Evolutionary conservation across 1,140 invertebrate genomes (phyloP), one percentile per base, ranked within the genome.

Genomic region (Bombus haemorrhoidalis): DNA sequence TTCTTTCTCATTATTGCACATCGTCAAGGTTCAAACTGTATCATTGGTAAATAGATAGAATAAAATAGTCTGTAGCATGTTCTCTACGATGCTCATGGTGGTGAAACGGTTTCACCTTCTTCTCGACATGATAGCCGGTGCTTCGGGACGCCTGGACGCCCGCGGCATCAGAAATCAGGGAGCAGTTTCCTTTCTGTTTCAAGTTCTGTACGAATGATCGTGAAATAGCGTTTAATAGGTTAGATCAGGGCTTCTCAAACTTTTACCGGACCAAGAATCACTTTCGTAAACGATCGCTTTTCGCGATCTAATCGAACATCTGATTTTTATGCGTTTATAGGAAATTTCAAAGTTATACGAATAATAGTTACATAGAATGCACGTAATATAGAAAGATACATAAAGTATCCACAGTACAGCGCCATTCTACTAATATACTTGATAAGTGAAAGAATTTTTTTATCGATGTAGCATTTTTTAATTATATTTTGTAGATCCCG

Each of bases 91-190:
- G 9, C 4, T n/a, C 34, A 25, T 41, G 25, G 28, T 73, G 53
- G 41, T 32, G 41, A 34, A 13, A 34, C 39, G 13, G 28, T 57
- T 43, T 71, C 57, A 93, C 92, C 89, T 93, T 89, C 72, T 86
- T 59, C 15, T 32, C 69, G 64, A 88, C 83, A 92, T 94, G 83
- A 34, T 92, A 69, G 39, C 92, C 93, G 90, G 89, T 82, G 84
- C 87, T 69, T 68, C 73, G 89, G 89, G 92, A 94, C 93, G 93
- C 93, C 91, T 93, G 91, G 91, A 90, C 93, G 93, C 92, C 91
- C 92, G 91, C 92, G 92, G 92, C 92, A 92, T 89, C 90, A 89
- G 89, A 87, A 90, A 90, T 86, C 77, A 91, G 89, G 85, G 73
- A 83, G 73, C 62, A 75, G 18, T 85, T 59, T 64, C 39, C 75